Conservation (phyloP, 2,113 vertebrate species). For the Equus quagga region DNA sequence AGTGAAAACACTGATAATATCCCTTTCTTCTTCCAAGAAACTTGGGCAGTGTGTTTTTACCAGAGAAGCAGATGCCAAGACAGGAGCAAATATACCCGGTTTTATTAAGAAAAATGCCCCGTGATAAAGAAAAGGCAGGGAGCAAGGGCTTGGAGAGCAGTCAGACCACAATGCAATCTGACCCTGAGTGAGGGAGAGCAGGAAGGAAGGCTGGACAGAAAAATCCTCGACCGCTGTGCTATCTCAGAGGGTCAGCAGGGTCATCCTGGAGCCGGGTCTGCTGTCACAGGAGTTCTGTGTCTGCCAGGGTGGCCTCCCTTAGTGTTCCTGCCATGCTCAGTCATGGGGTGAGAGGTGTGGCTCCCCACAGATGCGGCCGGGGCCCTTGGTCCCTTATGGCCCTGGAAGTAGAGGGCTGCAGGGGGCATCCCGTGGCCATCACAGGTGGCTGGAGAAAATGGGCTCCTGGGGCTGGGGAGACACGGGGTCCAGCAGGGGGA, state of each 20-base stretch:
- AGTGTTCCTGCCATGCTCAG: neutral
- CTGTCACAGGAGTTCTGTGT: neutral
- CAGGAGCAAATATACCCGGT: neutral
- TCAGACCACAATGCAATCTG: neutral
- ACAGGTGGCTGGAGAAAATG: neutral
- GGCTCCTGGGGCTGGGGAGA: neutral
- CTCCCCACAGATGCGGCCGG: neutral
- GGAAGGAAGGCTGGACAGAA: neutral
- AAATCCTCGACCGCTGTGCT: neutral
- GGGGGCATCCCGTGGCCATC: neutral
- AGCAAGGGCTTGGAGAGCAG: rapidly evolving
- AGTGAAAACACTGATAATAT: neutral
- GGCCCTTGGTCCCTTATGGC: neutral
- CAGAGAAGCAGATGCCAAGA: neutral
- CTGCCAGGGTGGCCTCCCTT: neutral
- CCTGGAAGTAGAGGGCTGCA: neutral
- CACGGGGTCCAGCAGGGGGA: neutral
- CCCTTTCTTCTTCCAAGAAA: constrained; percentile 23
- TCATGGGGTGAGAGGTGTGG: no score
- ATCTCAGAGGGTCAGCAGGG: neutral
- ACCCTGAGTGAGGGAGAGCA: neutral
- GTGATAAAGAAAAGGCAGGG: neutral
- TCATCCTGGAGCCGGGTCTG: neutral
- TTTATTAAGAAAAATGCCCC: neutral
- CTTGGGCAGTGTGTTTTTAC: neutral